Percentiles rank a stretch among this genome's conserved stretches.
Evolutionary conservation across 2,113 vertebrate genomes (phyloP).

Genomic region (Dasyprocta punctata): DNA sequence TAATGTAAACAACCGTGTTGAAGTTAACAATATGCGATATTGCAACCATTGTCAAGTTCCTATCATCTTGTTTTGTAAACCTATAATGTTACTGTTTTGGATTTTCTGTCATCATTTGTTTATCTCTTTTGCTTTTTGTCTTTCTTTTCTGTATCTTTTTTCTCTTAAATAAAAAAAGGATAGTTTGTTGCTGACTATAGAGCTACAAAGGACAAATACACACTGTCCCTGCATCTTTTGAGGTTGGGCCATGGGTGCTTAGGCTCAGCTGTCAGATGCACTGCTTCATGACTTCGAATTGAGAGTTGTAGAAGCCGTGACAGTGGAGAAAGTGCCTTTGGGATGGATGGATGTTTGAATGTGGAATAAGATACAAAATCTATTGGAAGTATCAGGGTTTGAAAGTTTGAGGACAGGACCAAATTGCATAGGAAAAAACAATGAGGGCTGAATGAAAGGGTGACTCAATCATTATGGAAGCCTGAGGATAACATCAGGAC

Average conservation of each 20-base stretch:
- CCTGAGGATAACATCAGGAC: no score
- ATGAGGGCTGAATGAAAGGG: neutral
- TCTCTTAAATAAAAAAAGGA: no score
- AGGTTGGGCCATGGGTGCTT: accelerated
- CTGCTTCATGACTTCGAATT: neutral
- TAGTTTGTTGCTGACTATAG: neutral
- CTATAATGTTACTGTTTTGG: no score
- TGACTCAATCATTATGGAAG: neutral
- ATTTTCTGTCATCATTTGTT: no score
- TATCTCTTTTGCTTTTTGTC: no score
- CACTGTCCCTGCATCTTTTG: neutral
- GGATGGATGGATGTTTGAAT: neutral
- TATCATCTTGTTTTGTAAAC: no score
- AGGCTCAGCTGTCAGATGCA: neutral
- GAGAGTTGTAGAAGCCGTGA: neutral
- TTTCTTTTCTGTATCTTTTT: no score
- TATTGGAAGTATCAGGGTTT: neutral
- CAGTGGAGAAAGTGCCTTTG: neutral
- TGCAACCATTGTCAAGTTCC: no score
- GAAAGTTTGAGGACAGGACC: no score
- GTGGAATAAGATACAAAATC: neutral
- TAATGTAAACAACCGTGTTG: no score
- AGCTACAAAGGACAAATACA: neutral
- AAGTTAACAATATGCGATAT: no score
- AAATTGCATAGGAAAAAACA: neutral